These are phyloP conservation scores for Pheosia tremula DNA, from an alignment of 2,888 invertebrate genomes.

Conservation along the genomic window DNA sequence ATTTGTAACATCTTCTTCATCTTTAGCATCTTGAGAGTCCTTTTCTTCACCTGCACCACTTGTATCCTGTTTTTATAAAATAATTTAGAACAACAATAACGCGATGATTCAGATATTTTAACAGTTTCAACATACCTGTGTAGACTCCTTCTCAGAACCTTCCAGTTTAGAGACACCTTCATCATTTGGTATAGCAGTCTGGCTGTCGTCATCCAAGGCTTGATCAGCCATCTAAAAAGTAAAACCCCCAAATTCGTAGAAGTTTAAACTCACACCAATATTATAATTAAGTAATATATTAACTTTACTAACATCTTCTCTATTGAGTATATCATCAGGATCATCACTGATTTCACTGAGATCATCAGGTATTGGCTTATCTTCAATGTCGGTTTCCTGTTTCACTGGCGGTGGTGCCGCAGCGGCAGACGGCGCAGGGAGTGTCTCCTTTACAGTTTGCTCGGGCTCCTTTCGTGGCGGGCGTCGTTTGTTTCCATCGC, in stretches of 20 bases:
- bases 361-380: slow-evolving; percentile 86
- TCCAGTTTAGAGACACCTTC: slow-evolving; percentile 64
- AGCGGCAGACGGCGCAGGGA: slow-evolving; percentile 67
- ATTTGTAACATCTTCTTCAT: slow-evolving; percentile 89
- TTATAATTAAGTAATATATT: not conserved
- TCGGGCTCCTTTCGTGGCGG: slow-evolving; percentile 67
- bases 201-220: slow-evolving; percentile 72
- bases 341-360: slow-evolving; percentile 95
- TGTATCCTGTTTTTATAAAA: slow-evolving; percentile 56
- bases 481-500: slow-evolving; percentile 68
- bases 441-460: slow-evolving; percentile 54
- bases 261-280: no score
- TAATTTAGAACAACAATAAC: no score
- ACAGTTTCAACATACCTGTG: slow-evolving; percentile 55
- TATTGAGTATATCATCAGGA: slow-evolving; percentile 93
- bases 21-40: slow-evolving; percentile 82
- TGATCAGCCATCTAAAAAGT: slow-evolving; percentile 69
- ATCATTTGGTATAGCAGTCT: slow-evolving; percentile 59
- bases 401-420: slow-evolving; percentile 47
- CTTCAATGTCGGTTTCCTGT: slow-evolving; percentile 76
- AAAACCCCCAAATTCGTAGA: not conserved
- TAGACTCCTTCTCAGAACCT: slow-evolving; percentile 70
- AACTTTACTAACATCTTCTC: slow-evolving; percentile 85
- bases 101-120: not conserved
- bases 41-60: slow-evolving; percentile 73